Evolutionary conservation across 2,797 vertebrate genomes (phyloP).

Genomic region (Smutsia gigantea): DNA sequence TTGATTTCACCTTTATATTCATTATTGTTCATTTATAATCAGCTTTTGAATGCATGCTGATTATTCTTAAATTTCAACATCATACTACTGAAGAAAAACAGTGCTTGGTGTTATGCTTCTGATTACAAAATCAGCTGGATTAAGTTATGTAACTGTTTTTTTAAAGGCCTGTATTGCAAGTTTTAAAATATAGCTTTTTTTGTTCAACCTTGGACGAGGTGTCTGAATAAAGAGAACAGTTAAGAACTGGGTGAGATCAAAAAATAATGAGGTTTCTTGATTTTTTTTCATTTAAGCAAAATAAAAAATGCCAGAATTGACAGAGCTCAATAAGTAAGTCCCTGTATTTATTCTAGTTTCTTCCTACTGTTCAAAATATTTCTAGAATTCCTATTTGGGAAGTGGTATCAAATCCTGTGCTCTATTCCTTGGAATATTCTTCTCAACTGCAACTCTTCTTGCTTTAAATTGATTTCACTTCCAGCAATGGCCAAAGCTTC

Average conservation of each 20-base stretch:
- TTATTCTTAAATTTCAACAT: constrained; percentile 79
- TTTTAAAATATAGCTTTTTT: constrained; percentile 37
- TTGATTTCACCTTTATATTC: constrained; percentile 67
- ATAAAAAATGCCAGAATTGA: constrained; percentile 20
- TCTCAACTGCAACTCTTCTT: background rate
- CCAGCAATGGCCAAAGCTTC: background rate
- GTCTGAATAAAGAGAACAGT: constrained; percentile 52
- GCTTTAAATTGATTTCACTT: background rate
- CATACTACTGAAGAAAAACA: constrained; percentile 54
- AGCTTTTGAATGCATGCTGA: constrained; percentile 81
- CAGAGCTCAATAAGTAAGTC: background rate
- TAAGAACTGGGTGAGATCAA: background rate
- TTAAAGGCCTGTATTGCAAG: constrained; percentile 24
- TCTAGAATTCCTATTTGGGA: background rate
- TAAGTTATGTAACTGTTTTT: constrained; percentile 68
- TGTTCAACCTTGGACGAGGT: constrained; percentile 69
- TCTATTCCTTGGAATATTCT: background rate
- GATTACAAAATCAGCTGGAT: constrained; percentile 66
- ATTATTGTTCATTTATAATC: constrained; percentile 72
- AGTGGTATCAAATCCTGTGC: background rate
- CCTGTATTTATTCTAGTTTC: background rate
- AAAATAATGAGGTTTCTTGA: constrained; percentile 27
- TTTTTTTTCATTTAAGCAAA: constrained; percentile 32
- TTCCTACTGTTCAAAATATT: constrained; percentile 2
- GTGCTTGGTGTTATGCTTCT: background rate